These are phyloP conservation scores for Osmerus eperlanus DNA, from an alignment of 2,113 vertebrate genomes.

Conservation along the genomic window DNA sequence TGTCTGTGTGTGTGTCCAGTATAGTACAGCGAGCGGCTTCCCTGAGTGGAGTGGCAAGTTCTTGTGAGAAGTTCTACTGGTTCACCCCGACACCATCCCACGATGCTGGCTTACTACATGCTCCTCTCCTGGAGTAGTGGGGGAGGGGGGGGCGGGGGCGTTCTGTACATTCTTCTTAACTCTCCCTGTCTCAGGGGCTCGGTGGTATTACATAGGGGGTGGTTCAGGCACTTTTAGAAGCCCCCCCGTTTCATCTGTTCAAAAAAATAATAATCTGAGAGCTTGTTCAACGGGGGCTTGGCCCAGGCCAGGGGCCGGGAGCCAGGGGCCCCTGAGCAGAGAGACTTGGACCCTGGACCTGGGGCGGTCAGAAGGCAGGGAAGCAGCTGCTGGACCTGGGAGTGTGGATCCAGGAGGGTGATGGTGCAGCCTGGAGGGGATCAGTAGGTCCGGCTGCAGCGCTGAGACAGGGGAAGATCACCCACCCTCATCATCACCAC, in stretches of 20 bases:
- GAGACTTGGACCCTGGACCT: constrained; percentile 29
- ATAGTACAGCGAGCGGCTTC: constrained; percentile 63
- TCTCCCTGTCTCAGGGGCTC: constrained; percentile 9
- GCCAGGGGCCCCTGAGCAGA: constrained; percentile 50
- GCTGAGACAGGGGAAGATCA: not conserved
- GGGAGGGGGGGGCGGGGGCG: not conserved
- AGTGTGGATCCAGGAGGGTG: not conserved
- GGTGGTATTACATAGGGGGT: not conserved
- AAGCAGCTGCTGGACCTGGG: constrained; percentile 18
- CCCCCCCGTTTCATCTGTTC: constrained; percentile 41
- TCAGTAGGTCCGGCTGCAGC: not conserved
- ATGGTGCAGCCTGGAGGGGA: not conserved
- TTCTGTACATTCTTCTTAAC: not conserved
- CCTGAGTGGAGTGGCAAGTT: constrained; percentile 61
- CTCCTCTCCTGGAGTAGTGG: constrained; percentile 7
- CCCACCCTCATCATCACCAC: not conserved
- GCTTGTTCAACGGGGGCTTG: constrained; percentile 21
- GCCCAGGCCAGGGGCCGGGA: not conserved
- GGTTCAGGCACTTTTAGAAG: constrained; percentile 66
- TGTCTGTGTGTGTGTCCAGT: constrained; percentile 39
- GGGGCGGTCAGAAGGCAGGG: constrained; percentile 23
- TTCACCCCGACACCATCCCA: constrained; percentile 2
- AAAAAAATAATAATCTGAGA: constrained; percentile 12
- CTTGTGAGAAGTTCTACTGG: constrained; percentile 29
- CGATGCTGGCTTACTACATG: not conserved